Base-by-base conservation (phyloP, 2,113 vertebrate species). In the Phaethon lepturus region DNA sequence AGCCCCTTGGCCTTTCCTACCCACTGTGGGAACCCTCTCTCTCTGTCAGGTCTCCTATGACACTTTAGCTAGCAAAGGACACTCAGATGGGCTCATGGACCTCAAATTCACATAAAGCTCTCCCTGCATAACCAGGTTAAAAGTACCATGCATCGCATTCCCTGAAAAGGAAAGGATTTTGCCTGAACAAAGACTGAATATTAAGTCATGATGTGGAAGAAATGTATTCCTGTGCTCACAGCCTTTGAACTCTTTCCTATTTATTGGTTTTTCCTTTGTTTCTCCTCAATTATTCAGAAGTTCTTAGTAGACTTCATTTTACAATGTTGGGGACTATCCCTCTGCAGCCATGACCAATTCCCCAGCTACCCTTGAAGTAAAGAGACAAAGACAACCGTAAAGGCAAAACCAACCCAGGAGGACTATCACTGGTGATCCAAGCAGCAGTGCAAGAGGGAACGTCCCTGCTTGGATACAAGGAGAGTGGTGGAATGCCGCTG, bases 21-120 rank as follows among this genome's bases (percentile, higher is more conserved):
- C 47, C 0, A 0, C 31, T 35, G n/a, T 26, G 45, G 56, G 23
- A 35, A 44, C 1, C 0, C 33, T 19, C 11, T 52, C 64, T 89
- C 33, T 82, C 77, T 63, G 16, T 29, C 71, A 25, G 35, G 24
- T 42, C 42, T 74, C 52, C 47, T 52, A 0, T 44, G 64, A 23
- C 42, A 22, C n/a, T 55, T 75, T 2, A 13, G 49, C 64, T 66
- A 52, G 23, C 73, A 55, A 62, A 89, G 44, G 47, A 44, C 52
- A 7, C 68, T 85, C 60, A 17, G n/a, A 8, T 59, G 31, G 23
- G 28, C 72, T 81, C 38, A n/a, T 17, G 20, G 52, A 85, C 35
- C 49, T 84, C 60, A 33, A 13, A n/a, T n/a, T 71, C 50, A 31
- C 24, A 14, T 38, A 13, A 79, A 42, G 8, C 20, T 5, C 38